Evolutionary conservation across 1,140 invertebrate species (phyloP), one percentile per base, ranked within the genome.

Genomic region (Drosophila malerkotliana): DNA sequence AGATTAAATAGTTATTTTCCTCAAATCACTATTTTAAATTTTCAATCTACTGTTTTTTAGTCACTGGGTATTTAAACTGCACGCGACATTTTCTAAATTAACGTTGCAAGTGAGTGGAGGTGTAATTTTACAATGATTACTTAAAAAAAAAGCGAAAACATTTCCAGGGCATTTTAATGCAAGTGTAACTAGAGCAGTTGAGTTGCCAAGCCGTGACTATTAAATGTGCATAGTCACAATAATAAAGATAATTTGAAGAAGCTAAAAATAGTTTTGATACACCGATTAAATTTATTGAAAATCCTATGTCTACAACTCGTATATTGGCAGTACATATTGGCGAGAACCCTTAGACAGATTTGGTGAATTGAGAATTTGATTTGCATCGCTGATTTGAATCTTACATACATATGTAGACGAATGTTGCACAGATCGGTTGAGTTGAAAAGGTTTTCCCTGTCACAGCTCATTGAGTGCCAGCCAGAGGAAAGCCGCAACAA

Each of bases 361-460:
- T 69, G 54, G n/a, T 30, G 62, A 72, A 76, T 82, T 63, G 52
- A 49, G 53, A 72, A 55, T 81, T 75, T 82, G 21, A 21, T 21
- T 21, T 21, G 21, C 21, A 21, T 56, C 67, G 62, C 62, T 73
- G 75, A 77, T 63, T 67, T 71, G 63, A 49, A 49, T 57, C 26
- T n/a, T 34, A 57, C 52, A 69, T 34, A 57, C 52, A 69, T 69
- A 39, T 69, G 52, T 64, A 72, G 56, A 80, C 41, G 54, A 57
- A 71, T 63, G 39, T 21, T 48, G 10, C 51, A 30, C 57, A 60
- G 30, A 49, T 72, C 76, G 83, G 82, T 47, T 49, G 24, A 78
- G 83, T 77, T 87, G 72, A 82, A 88, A 82, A 61, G 51, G 47
- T 79, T 79, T 88, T 79, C 55, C 58, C 81, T 59, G 72, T 88